phyloP scores from a whole-genome alignment of 92 coral and sea anemone species.

The Diadumene lineata region DNA sequence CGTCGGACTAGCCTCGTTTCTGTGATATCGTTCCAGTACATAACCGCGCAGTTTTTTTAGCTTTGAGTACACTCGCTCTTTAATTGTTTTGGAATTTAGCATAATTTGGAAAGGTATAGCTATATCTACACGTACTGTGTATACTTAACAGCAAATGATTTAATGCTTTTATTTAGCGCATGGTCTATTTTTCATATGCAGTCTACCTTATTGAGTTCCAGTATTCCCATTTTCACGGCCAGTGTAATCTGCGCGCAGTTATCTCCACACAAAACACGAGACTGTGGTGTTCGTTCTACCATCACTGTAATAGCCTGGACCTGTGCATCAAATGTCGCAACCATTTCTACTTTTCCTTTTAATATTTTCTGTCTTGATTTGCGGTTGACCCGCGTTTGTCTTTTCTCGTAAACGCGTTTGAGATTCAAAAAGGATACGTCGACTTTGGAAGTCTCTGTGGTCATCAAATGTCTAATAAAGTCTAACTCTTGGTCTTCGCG shows the following conservation, averaged over 20 bases:
- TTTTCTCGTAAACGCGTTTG: slow-evolving; percentile 74
- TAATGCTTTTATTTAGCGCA: too few relatives aligned
- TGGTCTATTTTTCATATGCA: neutral
- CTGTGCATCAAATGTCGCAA: slow-evolving; percentile 77
- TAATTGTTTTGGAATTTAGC: too few relatives aligned
- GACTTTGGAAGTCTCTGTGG: slow-evolving; percentile 1
- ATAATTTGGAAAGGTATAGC: too few relatives aligned
- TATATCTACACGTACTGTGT: too few relatives aligned
- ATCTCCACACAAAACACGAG: slow-evolving; percentile 76
- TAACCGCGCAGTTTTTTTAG: too few relatives aligned
- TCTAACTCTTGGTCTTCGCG: neutral
- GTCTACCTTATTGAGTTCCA: slow-evolving; percentile 63
- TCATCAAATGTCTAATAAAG: neutral
- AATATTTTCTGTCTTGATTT: slow-evolving; percentile 82
- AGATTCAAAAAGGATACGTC: slow-evolving; percentile 65
- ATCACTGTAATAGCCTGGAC: slow-evolving; percentile 50
- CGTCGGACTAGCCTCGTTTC: too few relatives aligned
- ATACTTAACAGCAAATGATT: too few relatives aligned
- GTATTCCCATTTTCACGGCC: slow-evolving; percentile 65
- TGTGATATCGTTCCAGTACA: too few relatives aligned
- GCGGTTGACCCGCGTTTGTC: slow-evolving; percentile 83
- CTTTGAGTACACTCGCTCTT: too few relatives aligned
- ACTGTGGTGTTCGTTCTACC: slow-evolving; percentile 83
- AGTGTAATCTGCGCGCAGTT: slow-evolving; percentile 72
- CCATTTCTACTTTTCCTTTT: slow-evolving; percentile 73